Conservation (phyloP, 1,140 invertebrate genomes). For the Acromyrmex heyeri region DNA sequence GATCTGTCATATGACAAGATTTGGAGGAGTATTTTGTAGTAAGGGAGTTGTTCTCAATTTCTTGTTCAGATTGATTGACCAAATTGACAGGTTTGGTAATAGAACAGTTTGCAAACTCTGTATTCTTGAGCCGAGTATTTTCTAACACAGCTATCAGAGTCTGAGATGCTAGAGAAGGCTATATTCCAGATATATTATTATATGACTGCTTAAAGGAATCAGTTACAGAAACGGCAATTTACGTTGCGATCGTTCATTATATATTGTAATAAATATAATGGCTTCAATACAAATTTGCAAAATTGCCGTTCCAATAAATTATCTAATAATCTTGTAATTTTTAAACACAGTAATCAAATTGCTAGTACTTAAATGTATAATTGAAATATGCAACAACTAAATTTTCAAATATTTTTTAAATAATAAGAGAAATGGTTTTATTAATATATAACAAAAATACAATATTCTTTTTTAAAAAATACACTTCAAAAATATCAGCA, state of each 20-base stretch:
- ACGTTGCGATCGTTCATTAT: constrained; percentile 15
- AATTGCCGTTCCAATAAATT: constrained; percentile 67
- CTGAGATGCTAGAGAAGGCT: constrained; percentile 78
- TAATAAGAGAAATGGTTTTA: neutral
- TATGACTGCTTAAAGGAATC: constrained; percentile 57
- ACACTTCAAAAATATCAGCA: constrained; percentile 14
- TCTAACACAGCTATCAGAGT: constrained; percentile 82
- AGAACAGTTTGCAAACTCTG: constrained; percentile 80
- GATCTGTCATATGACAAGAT: constrained; percentile 80
- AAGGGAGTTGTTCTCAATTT: constrained; percentile 79
- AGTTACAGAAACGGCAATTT: constrained; percentile 66
- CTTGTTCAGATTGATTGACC: constrained; percentile 79
- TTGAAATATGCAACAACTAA: constrained; percentile 26
- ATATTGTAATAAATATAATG: neutral
- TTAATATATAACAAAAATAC: constrained; percentile 11
- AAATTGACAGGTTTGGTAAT: constrained; percentile 77
- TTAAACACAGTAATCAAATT: constrained; percentile 65
- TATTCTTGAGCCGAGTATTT: constrained; percentile 80
- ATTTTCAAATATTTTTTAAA: constrained; percentile 6
- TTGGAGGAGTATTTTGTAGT: constrained; percentile 81
- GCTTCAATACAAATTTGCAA: constrained; percentile 54
- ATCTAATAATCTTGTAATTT: constrained; percentile 33
- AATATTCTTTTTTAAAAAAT: neutral
- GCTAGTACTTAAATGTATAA: constrained; percentile 14
- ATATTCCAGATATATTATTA: constrained; percentile 76